Conservation (phyloP, 2,113 vertebrate species). For the Centrocercus urophasianus region DNA sequence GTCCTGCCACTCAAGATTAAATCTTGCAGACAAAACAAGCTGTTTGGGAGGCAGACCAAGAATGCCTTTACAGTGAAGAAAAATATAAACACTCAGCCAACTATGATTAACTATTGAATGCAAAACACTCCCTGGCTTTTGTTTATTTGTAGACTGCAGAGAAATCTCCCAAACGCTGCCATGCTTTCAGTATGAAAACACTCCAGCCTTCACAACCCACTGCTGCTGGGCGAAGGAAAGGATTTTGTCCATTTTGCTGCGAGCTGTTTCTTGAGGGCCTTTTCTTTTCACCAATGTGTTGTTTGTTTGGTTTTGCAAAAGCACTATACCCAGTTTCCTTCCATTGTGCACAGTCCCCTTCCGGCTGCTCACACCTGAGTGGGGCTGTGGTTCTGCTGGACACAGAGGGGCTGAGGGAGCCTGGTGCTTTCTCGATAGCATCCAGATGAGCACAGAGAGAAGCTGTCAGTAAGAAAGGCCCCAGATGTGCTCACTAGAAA, state of each 20-base stretch:
- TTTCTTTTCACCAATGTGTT: neutral
- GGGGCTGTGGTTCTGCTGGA: neutral
- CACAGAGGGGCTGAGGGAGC: neutral
- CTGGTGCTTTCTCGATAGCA: neutral
- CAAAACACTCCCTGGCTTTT: slow-evolving; percentile 61
- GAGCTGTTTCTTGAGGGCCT: neutral
- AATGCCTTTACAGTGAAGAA: slow-evolving; percentile 66
- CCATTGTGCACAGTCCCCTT: neutral
- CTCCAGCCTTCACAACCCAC: slow-evolving; percentile 8
- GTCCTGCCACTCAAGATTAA: slow-evolving; percentile 71
- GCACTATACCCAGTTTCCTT: neutral
- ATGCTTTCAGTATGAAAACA: slow-evolving; percentile 4
- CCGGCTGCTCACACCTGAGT: slow-evolving; percentile 20
- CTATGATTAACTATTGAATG: slow-evolving; percentile 67
- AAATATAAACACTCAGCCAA: slow-evolving; percentile 67
- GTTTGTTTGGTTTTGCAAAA: slow-evolving; percentile 36
- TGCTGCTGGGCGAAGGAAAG: slow-evolving; percentile 8
- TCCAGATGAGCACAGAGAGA: neutral
- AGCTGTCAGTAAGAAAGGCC: neutral
- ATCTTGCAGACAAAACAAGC: slow-evolving; percentile 70
- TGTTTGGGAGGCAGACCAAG: slow-evolving; percentile 64
- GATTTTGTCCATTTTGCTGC: neutral
- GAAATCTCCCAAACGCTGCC: slow-evolving; percentile 7
- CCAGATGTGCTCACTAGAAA: neutral
- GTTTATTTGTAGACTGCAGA: slow-evolving; percentile 53